Evolutionary conservation across 2,888 invertebrate genomes (phyloP).

Genomic region (Euplagia quadripunctaria): DNA sequence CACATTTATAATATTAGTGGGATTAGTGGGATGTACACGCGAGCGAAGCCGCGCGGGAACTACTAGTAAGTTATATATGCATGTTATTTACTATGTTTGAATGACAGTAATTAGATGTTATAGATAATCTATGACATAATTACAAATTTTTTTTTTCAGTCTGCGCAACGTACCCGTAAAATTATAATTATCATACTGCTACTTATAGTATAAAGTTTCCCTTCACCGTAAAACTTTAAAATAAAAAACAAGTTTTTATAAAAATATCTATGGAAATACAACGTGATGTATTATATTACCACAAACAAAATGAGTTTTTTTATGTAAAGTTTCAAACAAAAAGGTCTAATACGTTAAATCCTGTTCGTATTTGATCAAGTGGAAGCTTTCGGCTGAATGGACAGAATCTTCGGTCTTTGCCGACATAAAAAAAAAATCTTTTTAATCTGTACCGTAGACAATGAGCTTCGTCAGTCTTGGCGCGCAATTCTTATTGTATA

Average conservation of each 20-base stretch:
- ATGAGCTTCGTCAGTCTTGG: conserved; percentile 38
- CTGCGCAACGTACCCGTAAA: too few relatives aligned
- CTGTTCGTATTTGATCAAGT: conserved; percentile 66
- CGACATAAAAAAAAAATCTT: conserved; percentile 42
- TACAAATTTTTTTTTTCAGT: too few relatives aligned
- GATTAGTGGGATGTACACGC: too few relatives aligned
- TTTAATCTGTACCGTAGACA: conserved; percentile 47
- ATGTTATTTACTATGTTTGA: too few relatives aligned
- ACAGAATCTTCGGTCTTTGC: conserved; percentile 47
- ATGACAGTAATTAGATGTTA: too few relatives aligned
- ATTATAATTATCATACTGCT: too few relatives aligned
- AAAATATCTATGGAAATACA: conserved; percentile 20
- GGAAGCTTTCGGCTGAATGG: conserved; percentile 66
- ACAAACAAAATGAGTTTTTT: conserved; percentile 38
- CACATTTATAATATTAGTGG: too few relatives aligned
- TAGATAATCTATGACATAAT: too few relatives aligned
- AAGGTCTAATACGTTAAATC: conserved; percentile 62
- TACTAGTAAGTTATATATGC: too few relatives aligned
- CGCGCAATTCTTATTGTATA: conserved; percentile 24
- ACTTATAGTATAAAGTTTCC: not conserved
- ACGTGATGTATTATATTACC: conserved; percentile 43
- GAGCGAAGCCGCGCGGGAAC: too few relatives aligned
- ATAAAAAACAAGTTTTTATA: conserved; percentile 3
- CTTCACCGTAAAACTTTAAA: conserved; percentile 8
- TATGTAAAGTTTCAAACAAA: conserved; percentile 45